Percentiles rank a stretch among this genome's conserved stretches.
Conservation (phyloP, 1,140 invertebrate genomes). For the Orchestia grillus region DNA sequence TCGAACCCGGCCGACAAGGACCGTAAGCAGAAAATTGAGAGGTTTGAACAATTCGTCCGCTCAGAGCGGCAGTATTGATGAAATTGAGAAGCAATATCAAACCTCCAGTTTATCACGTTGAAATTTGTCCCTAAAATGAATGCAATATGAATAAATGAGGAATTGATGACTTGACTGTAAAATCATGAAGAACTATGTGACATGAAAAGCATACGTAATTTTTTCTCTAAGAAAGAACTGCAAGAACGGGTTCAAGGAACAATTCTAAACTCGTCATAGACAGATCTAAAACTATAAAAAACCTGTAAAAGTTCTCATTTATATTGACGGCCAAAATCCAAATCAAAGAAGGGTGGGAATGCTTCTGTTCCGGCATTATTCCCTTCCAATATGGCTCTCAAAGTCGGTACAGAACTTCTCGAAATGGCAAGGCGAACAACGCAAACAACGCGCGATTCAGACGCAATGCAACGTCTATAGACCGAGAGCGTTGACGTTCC, state of each 20-base stretch:
- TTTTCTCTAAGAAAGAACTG: neutral
- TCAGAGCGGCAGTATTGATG: neutral
- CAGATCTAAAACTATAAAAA: neutral
- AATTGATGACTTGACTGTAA: neutral
- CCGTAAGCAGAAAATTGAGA: neutral
- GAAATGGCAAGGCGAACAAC: conserved; percentile 42
- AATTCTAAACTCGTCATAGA: neutral
- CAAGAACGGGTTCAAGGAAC: neutral
- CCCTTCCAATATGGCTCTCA: conserved; percentile 42
- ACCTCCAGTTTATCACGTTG: no score
- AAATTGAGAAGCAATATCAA: no score
- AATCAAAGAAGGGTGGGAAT: conserved; percentile 42
- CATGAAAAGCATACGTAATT: neutral
- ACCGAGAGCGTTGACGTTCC: neutral
- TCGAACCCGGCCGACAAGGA: neutral
- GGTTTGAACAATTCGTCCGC: neutral
- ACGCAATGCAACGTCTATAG: neutral
- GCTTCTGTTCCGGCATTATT: conserved; percentile 50
- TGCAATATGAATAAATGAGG: neutral
- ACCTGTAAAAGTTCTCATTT: neutral
- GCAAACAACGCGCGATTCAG: neutral
- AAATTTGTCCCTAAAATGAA: no score
- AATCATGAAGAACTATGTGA: neutral
- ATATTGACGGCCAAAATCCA: conserved; percentile 31
- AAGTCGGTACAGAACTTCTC: neutral